These are phyloP conservation scores for Astreopora myriophthalma DNA, from an alignment of 64 coral and sea anemone species.

Conservation along the genomic window DNA sequence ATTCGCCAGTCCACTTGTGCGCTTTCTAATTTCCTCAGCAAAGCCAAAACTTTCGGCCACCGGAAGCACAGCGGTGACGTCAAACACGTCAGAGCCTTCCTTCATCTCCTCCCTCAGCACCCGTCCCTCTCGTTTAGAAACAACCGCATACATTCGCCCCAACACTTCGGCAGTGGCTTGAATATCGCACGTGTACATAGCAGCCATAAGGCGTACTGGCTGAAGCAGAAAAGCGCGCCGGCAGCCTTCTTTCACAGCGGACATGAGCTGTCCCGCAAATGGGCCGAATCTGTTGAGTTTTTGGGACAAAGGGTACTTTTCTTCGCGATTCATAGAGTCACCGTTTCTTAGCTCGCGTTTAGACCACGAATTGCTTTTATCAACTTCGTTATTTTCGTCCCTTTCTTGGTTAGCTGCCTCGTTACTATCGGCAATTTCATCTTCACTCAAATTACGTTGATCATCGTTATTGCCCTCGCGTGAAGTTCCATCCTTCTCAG, in stretches of 20 bases:
- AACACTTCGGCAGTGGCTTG: slow-evolving; percentile 92
- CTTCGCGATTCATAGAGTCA: background rate
- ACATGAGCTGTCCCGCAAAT: slow-evolving; percentile 96
- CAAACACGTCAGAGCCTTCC: slow-evolving; percentile 97
- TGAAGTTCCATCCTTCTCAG: background rate
- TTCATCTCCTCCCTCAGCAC: slow-evolving; percentile 94
- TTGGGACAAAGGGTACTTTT: background rate
- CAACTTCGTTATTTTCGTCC: background rate
- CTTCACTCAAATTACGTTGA: background rate
- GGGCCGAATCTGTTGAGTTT: slow-evolving; percentile 69
- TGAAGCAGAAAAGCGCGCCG: slow-evolving; percentile 88
- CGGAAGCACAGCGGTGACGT: slow-evolving; percentile 91
- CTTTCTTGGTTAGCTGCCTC: background rate
- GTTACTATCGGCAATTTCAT: background rate
- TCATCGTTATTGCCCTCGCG: background rate
- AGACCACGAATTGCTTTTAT: background rate
- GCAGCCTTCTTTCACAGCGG: slow-evolving; percentile 97
- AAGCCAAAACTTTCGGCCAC: slow-evolving; percentile 99
- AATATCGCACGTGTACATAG: slow-evolving; percentile 98
- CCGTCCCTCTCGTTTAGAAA: slow-evolving; percentile 92
- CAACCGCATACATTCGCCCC: slow-evolving; percentile 96
- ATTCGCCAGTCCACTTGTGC: slow-evolving; percentile 93
- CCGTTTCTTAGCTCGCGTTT: background rate
- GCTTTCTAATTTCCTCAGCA: slow-evolving; percentile 94
- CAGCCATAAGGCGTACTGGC: slow-evolving; percentile 92